Base-by-base conservation (phyloP, 2,888 invertebrate species). In the Phortica magna region DNA sequence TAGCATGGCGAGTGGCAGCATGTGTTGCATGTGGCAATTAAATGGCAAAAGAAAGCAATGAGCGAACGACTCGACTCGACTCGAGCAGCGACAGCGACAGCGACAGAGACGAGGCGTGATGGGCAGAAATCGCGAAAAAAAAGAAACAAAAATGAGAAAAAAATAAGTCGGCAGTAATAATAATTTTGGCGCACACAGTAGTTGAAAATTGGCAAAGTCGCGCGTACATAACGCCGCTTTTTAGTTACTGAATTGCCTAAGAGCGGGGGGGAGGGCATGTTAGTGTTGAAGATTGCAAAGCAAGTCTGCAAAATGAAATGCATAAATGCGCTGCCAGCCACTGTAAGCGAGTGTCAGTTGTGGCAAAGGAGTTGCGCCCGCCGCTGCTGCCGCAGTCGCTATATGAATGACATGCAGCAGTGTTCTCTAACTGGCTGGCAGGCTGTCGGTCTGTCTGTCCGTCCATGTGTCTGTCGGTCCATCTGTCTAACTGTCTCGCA, bases 21-120 rank as follows among this genome's bases (percentile, higher is more conserved):
- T 84, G 87, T 84, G 84, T 87, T 87, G 84, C 84, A 84, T 84
- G 85, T 83, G 84, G 84, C 87, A 84, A 84, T 87, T 84, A 87
- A 84, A 87, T 85, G 82, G 84, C 84, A 79, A 77, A 82, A 61
- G 80, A 83, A 82, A 83, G 77, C 77, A 65, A 76, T 41, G 64
- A 61, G 31, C 39, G 74, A 61, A 19, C 19, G 22, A 22, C 61
- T 61, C 70, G 74, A 31, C 3, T 4, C 19, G 22, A 22, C 61
- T 61, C 70, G 74, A 31, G 31, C 31, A 31, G 76, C 74, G 82
- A 76, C 76, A 75, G 61, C 67, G 70, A 67, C 53, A n/a, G n/a
- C n/a, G n/a, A n/a, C n/a, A n/a, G 72, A 76, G 74, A 79, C 76
- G 61, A 77, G 71, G 48, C 9, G 48, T 48, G 48, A 6, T 2